These are phyloP conservation scores for Poicephalus meyeri DNA, from an alignment of 2,113 vertebrate species.

Conservation along the genomic window DNA sequence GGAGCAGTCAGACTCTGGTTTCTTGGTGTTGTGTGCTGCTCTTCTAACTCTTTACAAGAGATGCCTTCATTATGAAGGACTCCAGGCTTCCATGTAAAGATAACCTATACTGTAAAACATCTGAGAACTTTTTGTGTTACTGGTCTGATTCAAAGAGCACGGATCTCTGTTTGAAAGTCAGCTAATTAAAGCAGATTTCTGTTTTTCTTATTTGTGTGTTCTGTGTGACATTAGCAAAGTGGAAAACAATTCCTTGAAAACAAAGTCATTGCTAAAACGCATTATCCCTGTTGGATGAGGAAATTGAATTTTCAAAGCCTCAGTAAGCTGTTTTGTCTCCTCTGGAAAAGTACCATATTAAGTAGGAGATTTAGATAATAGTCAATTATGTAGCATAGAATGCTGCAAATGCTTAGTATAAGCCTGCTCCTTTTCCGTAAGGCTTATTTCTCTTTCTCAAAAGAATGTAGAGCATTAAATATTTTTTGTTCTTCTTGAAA, in stretches of 20 bases:
- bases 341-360: neutral
- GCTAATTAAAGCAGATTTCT: neutral
- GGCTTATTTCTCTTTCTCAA: neutral
- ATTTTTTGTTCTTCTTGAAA: neutral
- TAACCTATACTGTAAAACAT: neutral
- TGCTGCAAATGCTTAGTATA: neutral
- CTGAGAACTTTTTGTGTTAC: neutral
- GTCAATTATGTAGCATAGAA: neutral
- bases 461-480: neutral
- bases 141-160: neutral
- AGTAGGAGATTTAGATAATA: conserved; percentile 9
- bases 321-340: conserved; percentile 4
- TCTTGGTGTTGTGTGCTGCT: neutral
- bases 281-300: conserved; percentile 5
- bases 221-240: neutral
- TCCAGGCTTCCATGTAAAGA: neutral
- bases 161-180: neutral
- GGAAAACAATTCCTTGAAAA: neutral
- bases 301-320: conserved; percentile 53
- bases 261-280: conserved; percentile 13
- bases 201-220: neutral
- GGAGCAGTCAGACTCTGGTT: neutral
- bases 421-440: neutral
- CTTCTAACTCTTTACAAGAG: neutral
- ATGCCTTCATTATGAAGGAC: neutral